Conservation (phyloP, 2,113 vertebrate genomes). For the Sander vitreus region DNA sequence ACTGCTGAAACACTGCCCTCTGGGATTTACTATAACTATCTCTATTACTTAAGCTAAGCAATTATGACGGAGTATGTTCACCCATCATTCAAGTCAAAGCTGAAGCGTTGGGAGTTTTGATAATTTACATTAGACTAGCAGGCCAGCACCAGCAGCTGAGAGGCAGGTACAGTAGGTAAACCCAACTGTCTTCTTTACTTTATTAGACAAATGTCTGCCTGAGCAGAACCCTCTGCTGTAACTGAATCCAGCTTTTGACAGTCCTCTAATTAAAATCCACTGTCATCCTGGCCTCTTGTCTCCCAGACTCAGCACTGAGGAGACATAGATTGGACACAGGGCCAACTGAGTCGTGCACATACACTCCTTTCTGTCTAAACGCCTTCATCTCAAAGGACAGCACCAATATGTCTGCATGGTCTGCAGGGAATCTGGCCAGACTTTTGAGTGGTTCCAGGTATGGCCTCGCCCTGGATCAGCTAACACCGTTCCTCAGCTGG, state of each 20-base stretch:
- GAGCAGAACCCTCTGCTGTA: conserved; percentile 30
- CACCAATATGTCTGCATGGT: conserved; percentile 42
- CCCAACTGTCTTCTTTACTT: not conserved
- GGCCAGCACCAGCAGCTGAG: not conserved
- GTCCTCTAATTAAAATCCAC: conserved; percentile 62
- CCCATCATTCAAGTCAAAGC: conserved; percentile 29
- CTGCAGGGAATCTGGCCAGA: conserved; percentile 60
- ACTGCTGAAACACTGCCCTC: conserved; percentile 22
- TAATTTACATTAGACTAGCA: conserved; percentile 13
- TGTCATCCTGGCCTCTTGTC: conserved; percentile 40
- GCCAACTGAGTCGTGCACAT: conserved; percentile 26
- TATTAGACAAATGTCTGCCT: conserved; percentile 6
- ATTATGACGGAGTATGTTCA: conserved; percentile 29
- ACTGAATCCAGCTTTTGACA: conserved; percentile 45
- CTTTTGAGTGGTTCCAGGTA: conserved; percentile 60
- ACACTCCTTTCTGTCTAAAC: conserved; percentile 32
- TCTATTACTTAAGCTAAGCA: conserved; percentile 11
- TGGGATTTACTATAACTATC: conserved; percentile 33
- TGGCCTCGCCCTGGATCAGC: conserved; percentile 62
- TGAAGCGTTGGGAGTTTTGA: conserved; percentile 1
- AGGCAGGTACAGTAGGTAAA: conserved; percentile 20
- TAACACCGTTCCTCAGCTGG: conserved; percentile 57
- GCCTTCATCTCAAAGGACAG: conserved; percentile 36
- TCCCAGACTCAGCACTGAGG: conserved; percentile 18
- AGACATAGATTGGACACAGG: conserved; percentile 36